Conservation (phyloP, 2,797 vertebrate species). For the Paramormyrops hopkinsi region DNA sequence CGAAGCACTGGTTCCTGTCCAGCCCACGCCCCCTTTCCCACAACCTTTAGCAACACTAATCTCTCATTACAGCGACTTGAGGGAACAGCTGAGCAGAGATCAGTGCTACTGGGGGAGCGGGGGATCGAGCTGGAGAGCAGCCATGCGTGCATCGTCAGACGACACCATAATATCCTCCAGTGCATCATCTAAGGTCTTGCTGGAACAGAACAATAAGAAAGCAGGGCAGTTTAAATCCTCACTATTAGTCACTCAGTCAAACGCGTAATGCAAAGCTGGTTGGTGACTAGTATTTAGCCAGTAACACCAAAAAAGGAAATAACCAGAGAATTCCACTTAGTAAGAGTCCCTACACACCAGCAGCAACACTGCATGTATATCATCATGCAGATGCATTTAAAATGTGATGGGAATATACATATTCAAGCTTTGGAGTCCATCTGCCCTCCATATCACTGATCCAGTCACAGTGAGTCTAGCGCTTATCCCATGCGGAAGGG, state of each 20-base stretch:
- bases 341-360: background rate
- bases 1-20: background rate
- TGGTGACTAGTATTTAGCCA: background rate
- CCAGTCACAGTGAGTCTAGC: background rate
- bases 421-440: background rate
- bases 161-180: background rate
- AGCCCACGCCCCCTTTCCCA: background rate
- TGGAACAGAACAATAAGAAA: background rate
- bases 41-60: conserved; percentile 1
- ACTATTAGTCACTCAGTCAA: background rate
- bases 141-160: background rate
- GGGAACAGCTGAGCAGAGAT: background rate
- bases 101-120: background rate
- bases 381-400: background rate
- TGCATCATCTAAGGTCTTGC: conserved; percentile 5
- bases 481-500: background rate
- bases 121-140: background rate
- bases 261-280: background rate
- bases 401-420: background rate
- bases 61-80: conserved; percentile 9
- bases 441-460: background rate
- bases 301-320: background rate
- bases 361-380: background rate
- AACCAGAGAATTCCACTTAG: conserved; percentile 1
- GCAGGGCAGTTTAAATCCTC: background rate